Evolutionary conservation across 1,140 invertebrate genomes (phyloP).

Genomic region (Himalopsyche phryganea): DNA sequence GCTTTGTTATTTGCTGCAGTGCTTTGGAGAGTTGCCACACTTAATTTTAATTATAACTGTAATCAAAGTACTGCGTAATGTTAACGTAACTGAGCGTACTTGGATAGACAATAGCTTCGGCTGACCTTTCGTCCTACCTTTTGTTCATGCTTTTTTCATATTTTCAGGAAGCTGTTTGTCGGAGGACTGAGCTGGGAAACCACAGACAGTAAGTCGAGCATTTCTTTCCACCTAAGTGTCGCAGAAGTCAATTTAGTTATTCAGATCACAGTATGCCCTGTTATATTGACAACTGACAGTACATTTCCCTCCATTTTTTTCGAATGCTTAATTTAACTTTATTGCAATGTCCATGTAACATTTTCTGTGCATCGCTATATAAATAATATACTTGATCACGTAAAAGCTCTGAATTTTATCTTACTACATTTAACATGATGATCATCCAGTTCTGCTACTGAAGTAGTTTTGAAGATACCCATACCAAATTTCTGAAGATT

Average conservation of each 20-base stretch:
- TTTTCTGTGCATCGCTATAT: too few relatives aligned
- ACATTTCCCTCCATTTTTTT: too few relatives aligned
- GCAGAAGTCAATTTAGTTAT: too few relatives aligned
- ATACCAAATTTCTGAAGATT: slow-evolving; percentile 42
- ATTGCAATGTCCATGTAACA: too few relatives aligned
- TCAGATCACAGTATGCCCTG: too few relatives aligned
- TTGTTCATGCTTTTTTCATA: slow-evolving; percentile 44
- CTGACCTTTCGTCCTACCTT: slow-evolving; percentile 17
- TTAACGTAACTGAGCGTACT: slow-evolving; percentile 45
- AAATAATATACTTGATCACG: too few relatives aligned
- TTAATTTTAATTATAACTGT: slow-evolving; percentile 54
- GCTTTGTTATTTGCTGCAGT: slow-evolving; percentile 54
- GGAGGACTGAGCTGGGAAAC: slow-evolving; percentile 97
- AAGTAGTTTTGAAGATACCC: slow-evolving; percentile 47
- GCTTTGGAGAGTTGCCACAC: slow-evolving; percentile 55
- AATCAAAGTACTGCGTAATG: slow-evolving; percentile 57
- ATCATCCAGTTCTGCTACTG: slow-evolving; percentile 56
- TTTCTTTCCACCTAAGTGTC: too few relatives aligned
- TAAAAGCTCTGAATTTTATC: too few relatives aligned
- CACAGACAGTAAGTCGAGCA: slow-evolving; percentile 91
- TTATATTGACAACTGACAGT: too few relatives aligned
- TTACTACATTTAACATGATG: slow-evolving; percentile 42
- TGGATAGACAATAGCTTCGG: slow-evolving; percentile 32
- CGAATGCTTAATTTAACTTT: too few relatives aligned
- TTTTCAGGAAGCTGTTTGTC: slow-evolving; percentile 95